Conservation (phyloP, 2,888 invertebrate species). For the Drosophila setosimentum region DNA sequence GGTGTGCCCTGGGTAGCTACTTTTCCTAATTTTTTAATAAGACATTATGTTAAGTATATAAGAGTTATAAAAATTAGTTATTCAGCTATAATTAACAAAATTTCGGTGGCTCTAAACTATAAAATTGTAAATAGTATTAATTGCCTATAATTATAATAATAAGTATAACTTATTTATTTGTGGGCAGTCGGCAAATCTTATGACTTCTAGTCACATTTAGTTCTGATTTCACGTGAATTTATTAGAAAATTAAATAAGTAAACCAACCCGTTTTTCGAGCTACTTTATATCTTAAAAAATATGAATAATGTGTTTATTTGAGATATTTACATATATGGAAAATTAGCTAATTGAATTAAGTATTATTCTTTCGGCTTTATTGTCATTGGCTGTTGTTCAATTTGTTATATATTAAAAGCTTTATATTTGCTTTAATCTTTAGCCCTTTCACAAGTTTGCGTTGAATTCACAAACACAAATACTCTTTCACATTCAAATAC, state of each 20-base stretch:
- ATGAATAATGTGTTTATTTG: neutral
- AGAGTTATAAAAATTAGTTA: neutral
- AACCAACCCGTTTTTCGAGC: neutral
- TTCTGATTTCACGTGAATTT: neutral
- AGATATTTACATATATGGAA: no score
- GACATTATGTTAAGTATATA: neutral
- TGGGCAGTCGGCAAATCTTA: neutral
- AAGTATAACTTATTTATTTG: neutral
- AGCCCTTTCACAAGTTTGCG: slow-evolving; percentile 67
- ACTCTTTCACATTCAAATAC: slow-evolving; percentile 13
- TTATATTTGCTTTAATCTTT: slow-evolving; percentile 74
- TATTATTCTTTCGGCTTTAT: slow-evolving; percentile 46
- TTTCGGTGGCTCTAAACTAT: neutral
- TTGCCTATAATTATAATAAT: neutral
- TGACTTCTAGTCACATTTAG: neutral
- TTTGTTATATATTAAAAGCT: slow-evolving; percentile 37
- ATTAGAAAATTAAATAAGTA: neutral
- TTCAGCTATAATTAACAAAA: neutral
- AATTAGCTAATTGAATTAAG: slow-evolving; percentile 69
- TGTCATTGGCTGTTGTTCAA: slow-evolving; percentile 22
- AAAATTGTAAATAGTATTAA: neutral
- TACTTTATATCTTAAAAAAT: neutral
- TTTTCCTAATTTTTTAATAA: neutral
- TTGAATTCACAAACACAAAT: slow-evolving; percentile 41
- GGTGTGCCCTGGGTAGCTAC: neutral